Evolutionary conservation across 2,113 vertebrate genomes (phyloP).

Genomic region (Tapirus terrestris): DNA sequence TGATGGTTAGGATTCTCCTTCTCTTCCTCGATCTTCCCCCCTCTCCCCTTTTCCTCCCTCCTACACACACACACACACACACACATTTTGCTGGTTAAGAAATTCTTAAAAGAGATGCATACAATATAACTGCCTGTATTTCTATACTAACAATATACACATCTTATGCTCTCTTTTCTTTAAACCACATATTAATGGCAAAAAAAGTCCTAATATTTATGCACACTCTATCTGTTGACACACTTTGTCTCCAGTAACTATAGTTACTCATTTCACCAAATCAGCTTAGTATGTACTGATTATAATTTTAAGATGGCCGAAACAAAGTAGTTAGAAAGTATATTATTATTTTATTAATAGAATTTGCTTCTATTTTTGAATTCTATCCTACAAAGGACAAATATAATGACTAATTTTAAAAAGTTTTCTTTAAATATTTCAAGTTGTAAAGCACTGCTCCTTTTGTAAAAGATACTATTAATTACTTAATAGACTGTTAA

Average conservation of each 20-base stretch:
- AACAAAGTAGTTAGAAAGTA: conserved; percentile 10
- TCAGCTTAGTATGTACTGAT: neutral
- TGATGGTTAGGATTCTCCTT: neutral
- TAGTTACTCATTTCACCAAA: neutral
- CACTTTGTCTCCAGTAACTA: neutral
- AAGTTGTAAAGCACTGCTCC: conserved; percentile 25
- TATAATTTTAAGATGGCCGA: conserved; percentile 33
- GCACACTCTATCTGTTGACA: neutral
- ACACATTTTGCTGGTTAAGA: neutral
- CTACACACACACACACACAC: neutral
- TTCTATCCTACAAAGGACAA: conserved; percentile 46
- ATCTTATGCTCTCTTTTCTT: neutral
- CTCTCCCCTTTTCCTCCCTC: no score
- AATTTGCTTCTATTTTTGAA: conserved; percentile 49
- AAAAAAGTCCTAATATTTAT: neutral
- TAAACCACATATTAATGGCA: neutral
- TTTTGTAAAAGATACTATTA: conserved; percentile 40
- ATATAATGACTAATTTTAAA: conserved; percentile 1
- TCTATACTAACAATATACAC: neutral
- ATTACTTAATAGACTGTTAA: conserved; percentile 57
- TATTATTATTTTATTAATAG: neutral
- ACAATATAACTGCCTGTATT: neutral
- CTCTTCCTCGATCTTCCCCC: no score
- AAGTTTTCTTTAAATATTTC: conserved; percentile 39
- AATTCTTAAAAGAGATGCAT: conserved; percentile 10